These are phyloP conservation scores for Copidosoma aretas DNA, from an alignment of 2,888 invertebrate genomes.

Conservation along the genomic window DNA sequence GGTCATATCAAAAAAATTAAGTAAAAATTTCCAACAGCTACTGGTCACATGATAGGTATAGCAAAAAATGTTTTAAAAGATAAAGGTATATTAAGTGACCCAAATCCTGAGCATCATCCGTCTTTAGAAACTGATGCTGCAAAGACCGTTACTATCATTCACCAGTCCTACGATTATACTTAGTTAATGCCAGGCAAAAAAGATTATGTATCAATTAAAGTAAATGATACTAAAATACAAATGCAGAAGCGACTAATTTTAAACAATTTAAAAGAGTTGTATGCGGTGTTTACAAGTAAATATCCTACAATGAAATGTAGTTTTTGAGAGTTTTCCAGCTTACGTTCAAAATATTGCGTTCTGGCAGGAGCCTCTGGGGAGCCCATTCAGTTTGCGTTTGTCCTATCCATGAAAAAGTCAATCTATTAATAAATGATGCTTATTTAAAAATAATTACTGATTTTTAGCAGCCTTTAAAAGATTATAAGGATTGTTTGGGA, in stretches of 20 bases:
- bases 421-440: constrained; percentile 26
- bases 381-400: constrained; percentile 38
- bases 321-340: constrained; percentile 18
- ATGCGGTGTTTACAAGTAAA: constrained; percentile 17
- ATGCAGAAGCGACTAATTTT: too few species aligned
- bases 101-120: too few species aligned
- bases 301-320: constrained; percentile 8
- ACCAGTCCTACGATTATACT: too few species aligned
- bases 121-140: too few species aligned
- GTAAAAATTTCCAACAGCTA: constrained; percentile 12
- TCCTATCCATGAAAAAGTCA: constrained; percentile 27
- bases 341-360: constrained; percentile 37
- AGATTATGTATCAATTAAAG: constrained; percentile 6
- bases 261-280: constrained; percentile 28
- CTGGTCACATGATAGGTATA: constrained; percentile 15
- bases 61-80: constrained; percentile 22
- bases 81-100: constrained; percentile 19
- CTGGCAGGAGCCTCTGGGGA: constrained; percentile 32
- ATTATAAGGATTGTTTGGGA: constrained; percentile 15
- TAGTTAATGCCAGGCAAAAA: too few species aligned
- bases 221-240: neutral
- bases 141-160: too few species aligned
- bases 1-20: too few species aligned
- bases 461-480: constrained; percentile 6
- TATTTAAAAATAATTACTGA: constrained; percentile 2